phyloP scores from a whole-genome alignment of 2,797 vertebrate species.

The Meriones psammophilus region DNA sequence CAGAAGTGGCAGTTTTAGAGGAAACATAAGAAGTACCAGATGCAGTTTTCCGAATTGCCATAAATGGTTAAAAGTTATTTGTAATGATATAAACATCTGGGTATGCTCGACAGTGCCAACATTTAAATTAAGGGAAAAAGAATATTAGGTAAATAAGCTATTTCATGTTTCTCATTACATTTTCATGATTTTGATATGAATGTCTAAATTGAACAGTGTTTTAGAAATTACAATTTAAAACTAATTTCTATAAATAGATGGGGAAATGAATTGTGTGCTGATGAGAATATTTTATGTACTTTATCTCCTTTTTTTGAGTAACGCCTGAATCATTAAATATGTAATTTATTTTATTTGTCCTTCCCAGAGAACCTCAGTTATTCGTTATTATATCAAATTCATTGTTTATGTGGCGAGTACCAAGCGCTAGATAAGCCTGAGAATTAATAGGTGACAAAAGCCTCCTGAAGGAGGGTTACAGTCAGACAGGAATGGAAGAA shows the following conservation, averaged over 20 bases:
- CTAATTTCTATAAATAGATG: constrained; percentile 53
- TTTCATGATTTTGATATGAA: constrained; percentile 45
- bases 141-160: not conserved
- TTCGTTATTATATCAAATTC: not conserved
- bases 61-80: constrained; percentile 90
- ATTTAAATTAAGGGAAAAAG: constrained; percentile 79
- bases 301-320: not conserved
- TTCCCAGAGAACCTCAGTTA: constrained; percentile 16
- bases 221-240: constrained; percentile 11
- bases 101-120: constrained; percentile 80
- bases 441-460: not conserved
- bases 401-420: constrained; percentile 29
- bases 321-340: constrained; percentile 47
- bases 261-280: constrained; percentile 36
- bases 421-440: not conserved
- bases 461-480: not conserved
- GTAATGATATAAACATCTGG: constrained; percentile 85
- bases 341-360: constrained; percentile 52
- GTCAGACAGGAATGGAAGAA: not conserved
- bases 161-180: constrained; percentile 74
- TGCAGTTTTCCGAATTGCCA: constrained; percentile 87
- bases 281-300: constrained; percentile 35
- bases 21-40: constrained; percentile 88
- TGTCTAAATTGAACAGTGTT: not conserved
- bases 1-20: constrained; percentile 87